Evolutionary conservation across 2,113 vertebrate species (phyloP), one percentile per base, ranked within the genome.

Genomic region (Microcebus griseorufus): DNA sequence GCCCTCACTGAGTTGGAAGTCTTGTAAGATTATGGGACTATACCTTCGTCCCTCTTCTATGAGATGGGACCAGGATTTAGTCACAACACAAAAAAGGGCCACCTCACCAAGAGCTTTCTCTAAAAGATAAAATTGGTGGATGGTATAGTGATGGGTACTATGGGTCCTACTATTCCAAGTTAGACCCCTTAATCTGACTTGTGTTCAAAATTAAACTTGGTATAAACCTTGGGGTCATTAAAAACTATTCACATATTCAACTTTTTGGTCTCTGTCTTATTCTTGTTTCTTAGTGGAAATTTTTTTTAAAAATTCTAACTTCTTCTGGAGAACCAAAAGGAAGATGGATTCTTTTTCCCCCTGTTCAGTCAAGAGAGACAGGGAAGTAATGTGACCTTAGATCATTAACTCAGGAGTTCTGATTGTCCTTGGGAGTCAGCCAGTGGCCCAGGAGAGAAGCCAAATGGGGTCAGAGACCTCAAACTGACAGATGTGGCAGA

Each of bases 401-500:
- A 83, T 96, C 76, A 86, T 98, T 97, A 97, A 96, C 67, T 85
- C 4, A 6, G 93, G 92, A 97, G 95, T 96, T 97, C 96, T 96
- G 96, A 64, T 90, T 97, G 96, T 97, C 87, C 96, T 97, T 97
- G 97, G 97, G 96, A 95, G 83, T 95, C 45, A 80, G 96, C 97
- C 97, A 97, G 94, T 53, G 39, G 93, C 96, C 87, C 92, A 97
- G 53, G 76, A 97, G 92, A 94, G 88, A 97, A 94, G 96, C 94
- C 97, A 97, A 96, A 94, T 93, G 80, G 97, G 96, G 95, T 97
- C 94, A 97, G 90, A 94, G 96, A 97, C 97, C 97, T 98, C 97
- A 97, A 70, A 95, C 96, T 95, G 95, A 97, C 97, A 98, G 96
- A 98, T 97, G 97, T 98, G 96, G 97, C 94, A 93, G 96, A 67